Evolutionary conservation across 2,113 vertebrate species (phyloP).

Genomic region (Puma concolor): DNA sequence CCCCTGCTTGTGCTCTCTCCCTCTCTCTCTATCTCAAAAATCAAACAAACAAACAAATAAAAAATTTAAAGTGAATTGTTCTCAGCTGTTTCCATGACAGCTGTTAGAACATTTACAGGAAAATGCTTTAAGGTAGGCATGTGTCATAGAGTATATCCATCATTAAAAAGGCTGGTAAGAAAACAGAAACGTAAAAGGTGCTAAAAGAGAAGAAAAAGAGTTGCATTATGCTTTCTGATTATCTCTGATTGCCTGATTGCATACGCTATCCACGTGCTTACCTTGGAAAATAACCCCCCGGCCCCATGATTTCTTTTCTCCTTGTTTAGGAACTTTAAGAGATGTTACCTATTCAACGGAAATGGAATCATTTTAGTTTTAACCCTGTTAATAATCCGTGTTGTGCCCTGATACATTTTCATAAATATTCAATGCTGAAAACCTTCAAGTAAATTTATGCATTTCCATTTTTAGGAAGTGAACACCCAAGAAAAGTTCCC

Average conservation of each 20-base stretch:
- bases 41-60: too few relatives aligned
- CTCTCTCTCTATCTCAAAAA: too few relatives aligned
- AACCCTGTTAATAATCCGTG: slow-evolving; percentile 34
- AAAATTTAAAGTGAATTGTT: not conserved
- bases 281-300: not conserved
- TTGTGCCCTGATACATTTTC: slow-evolving; percentile 53
- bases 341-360: not conserved
- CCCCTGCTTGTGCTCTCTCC: too few relatives aligned
- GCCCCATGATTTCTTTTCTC: not conserved
- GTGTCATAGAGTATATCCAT: not conserved
- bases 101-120: not conserved
- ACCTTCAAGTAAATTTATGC: slow-evolving; percentile 23
- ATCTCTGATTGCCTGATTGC: not conserved
- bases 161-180: not conserved
- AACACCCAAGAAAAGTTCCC: slow-evolving; percentile 39
- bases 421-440: slow-evolving; percentile 67
- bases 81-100: not conserved
- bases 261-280: not conserved
- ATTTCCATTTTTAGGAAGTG: slow-evolving; percentile 58
- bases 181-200: not conserved
- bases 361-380: slow-evolving; percentile 5
- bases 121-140: not conserved
- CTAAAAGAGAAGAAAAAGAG: not conserved
- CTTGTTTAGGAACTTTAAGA: not conserved
- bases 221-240: not conserved